Evolutionary conservation across 2,797 vertebrate genomes (phyloP).

Genomic region (Enteromius thamalakanensis): DNA sequence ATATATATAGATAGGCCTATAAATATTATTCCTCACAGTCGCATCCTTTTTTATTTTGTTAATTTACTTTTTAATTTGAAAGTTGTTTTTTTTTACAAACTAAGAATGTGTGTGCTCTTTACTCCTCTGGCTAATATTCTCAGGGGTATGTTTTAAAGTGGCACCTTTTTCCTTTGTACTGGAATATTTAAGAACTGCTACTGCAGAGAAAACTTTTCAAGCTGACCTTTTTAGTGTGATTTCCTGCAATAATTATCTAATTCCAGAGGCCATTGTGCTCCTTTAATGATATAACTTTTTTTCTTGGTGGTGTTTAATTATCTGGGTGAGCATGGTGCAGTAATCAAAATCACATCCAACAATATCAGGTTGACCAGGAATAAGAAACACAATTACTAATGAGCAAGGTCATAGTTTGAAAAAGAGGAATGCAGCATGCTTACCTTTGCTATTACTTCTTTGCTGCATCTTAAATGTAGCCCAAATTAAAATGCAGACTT

Average conservation of each 20-base stretch:
- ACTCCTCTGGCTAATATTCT: background rate
- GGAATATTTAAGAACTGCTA: constrained; percentile 21
- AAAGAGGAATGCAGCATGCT: background rate
- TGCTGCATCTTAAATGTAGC: background rate
- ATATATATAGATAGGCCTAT: too few species aligned
- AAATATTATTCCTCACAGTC: background rate
- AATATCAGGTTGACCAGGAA: constrained; percentile 43
- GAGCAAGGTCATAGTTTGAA: constrained; percentile 34
- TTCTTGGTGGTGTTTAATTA: constrained; percentile 55
- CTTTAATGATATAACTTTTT: constrained; percentile 53
- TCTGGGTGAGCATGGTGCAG: constrained; percentile 29
- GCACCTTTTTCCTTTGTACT: background rate
- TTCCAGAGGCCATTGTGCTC: constrained; percentile 52
- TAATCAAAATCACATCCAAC: constrained; percentile 52
- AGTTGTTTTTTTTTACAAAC: background rate
- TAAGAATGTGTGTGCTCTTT: background rate
- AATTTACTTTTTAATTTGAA: background rate
- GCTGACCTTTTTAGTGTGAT: constrained; percentile 59
- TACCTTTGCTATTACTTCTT: constrained; percentile 10
- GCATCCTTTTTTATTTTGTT: background rate
- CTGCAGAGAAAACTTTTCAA: constrained; percentile 30
- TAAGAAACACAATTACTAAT: constrained; percentile 21
- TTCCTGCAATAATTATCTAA: constrained; percentile 58
- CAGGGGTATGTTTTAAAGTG: background rate
- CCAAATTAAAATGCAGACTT: background rate